Evolutionary conservation across 64 coral and sea anemone species (phyloP).

Genomic region (Anthopleura sola): DNA sequence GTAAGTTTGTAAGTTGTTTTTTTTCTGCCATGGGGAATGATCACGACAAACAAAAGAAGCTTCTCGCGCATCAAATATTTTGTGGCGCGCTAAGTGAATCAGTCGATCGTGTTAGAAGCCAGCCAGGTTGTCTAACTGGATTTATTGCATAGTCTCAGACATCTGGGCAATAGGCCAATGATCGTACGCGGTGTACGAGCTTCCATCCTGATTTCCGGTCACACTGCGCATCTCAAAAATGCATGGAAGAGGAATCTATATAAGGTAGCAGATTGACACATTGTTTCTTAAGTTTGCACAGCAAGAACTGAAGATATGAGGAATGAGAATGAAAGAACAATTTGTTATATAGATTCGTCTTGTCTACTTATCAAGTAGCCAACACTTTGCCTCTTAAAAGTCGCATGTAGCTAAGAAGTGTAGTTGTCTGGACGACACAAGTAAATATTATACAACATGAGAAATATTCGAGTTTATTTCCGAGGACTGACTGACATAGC

Average conservation of each 20-base stretch:
- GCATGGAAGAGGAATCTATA: not conserved
- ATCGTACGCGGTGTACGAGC: not conserved
- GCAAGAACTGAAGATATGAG: not conserved
- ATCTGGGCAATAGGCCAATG: not conserved
- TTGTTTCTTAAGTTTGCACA: no score
- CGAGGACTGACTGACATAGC: not conserved
- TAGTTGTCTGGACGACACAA: not conserved
- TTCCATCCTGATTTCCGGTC: not conserved
- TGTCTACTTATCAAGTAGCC: no score
- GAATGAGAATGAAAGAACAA: not conserved
- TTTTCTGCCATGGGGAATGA: no score
- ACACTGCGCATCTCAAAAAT: not conserved
- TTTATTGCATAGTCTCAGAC: not conserved
- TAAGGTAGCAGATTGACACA: no score
- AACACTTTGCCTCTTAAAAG: not conserved
- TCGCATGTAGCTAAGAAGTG: no score
- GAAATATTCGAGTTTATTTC: not conserved
- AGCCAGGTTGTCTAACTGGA: no score
- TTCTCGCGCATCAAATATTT: no score
- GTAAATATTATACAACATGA: not conserved
- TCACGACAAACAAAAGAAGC: no score
- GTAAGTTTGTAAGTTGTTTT: no score
- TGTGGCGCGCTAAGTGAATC: no score
- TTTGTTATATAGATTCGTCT: no score
- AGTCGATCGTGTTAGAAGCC: no score